These are phyloP conservation scores for Philopotamus ludificatus DNA, from an alignment of 1,140 invertebrate species.

Conservation along the genomic window DNA sequence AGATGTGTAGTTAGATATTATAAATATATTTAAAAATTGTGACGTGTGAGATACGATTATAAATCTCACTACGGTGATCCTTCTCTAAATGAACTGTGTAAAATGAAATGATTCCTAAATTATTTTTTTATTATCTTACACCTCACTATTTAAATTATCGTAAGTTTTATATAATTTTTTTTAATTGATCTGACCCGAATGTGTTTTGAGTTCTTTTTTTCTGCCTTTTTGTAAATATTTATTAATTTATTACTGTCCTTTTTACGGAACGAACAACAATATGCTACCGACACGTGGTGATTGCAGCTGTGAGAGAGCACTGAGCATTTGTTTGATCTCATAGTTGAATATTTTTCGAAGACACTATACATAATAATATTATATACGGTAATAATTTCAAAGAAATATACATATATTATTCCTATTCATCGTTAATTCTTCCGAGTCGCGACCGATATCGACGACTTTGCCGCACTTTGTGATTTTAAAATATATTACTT, in stretches of 20 bases:
- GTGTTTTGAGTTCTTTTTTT: conserved; percentile 14
- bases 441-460: too few relatives aligned
- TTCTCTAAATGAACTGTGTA: neutral
- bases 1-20: conserved; percentile 31
- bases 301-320: conserved; percentile 34
- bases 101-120: conserved; percentile 11
- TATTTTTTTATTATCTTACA: conserved; percentile 23
- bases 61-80: too few relatives aligned
- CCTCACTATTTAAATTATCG: neutral
- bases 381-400: conserved; percentile 32
- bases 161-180: neutral
- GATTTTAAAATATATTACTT: conserved; percentile 18
- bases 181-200: conserved; percentile 19
- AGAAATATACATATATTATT: conserved; percentile 31
- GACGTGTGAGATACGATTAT: neutral
- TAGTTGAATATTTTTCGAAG: conserved; percentile 41
- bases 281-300: too few relatives aligned
- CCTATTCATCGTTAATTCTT: conserved; percentile 26
- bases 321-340: conserved; percentile 39
- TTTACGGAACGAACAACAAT: too few relatives aligned
- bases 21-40: conserved; percentile 12
- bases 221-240: conserved; percentile 1
- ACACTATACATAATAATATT: conserved; percentile 36
- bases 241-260: neutral
- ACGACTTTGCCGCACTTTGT: conserved; percentile 4